These are phyloP conservation scores for Notocelia uddmanniana DNA, from an alignment of 2,888 invertebrate species.

Conservation along the genomic window DNA sequence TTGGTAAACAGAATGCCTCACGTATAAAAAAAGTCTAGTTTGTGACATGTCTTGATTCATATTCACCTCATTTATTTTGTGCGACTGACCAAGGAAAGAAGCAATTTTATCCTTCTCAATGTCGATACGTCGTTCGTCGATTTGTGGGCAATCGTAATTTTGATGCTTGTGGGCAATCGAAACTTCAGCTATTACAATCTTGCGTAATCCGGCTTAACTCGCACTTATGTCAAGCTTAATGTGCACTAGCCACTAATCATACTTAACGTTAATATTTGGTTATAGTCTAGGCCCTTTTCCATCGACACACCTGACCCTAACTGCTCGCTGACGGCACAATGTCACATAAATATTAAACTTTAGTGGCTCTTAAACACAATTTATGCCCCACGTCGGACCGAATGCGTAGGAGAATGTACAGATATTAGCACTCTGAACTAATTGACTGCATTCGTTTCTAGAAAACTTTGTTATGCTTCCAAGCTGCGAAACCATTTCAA, in stretches of 20 bases:
- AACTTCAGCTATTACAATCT: neutral
- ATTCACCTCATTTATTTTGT: no score
- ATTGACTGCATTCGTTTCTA: slow-evolving; percentile 29
- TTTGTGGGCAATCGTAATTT: neutral
- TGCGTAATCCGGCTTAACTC: neutral
- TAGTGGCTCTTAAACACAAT: slow-evolving; percentile 48
- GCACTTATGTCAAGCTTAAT: slow-evolving; percentile 35
- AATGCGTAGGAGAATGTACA: slow-evolving; percentile 29
- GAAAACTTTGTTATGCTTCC: neutral
- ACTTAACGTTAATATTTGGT: slow-evolving; percentile 47
- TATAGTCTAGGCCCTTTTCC: slow-evolving; percentile 48
- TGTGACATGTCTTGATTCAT: neutral
- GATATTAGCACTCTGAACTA: slow-evolving; percentile 42
- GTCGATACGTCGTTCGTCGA: neutral
- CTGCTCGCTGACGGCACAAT: slow-evolving; percentile 57
- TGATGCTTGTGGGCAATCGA: neutral
- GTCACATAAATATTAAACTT: slow-evolving; percentile 62
- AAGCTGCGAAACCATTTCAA: neutral
- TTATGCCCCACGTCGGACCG: slow-evolving; percentile 36
- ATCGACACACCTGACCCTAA: slow-evolving; percentile 51
- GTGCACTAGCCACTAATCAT: slow-evolving; percentile 47
- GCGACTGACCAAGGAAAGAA: neutral
- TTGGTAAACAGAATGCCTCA: slow-evolving; percentile 1
- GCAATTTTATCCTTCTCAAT: neutral
- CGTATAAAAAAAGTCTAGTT: neutral